Percentiles rank a stretch among this genome's conserved stretches.
Evolutionary conservation across 2,888 invertebrate species (phyloP).

Genomic region (Ecdyonurus torrentis): DNA sequence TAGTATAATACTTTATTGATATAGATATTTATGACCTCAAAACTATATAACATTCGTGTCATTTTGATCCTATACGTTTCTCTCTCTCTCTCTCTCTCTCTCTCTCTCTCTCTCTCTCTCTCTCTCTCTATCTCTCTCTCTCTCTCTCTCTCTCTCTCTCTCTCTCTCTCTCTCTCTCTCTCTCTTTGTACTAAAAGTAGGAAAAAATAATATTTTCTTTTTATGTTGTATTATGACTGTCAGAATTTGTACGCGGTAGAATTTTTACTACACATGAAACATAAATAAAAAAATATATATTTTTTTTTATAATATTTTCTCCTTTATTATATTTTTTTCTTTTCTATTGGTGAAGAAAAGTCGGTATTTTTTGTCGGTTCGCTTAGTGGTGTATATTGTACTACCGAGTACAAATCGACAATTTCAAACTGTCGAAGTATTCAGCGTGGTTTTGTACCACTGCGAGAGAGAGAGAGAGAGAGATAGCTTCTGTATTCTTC

Average conservation of each 20-base stretch:
- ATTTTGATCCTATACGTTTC: background rate
- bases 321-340: background rate
- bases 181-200: too few species aligned
- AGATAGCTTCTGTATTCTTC: background rate
- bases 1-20: background rate
- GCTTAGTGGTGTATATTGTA: background rate
- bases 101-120: too few species aligned
- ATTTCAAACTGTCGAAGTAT: background rate
- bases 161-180: too few species aligned
- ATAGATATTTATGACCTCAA: background rate
- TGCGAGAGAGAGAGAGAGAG: background rate
- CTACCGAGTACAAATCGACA: background rate
- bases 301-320: background rate
- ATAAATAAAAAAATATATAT: background rate
- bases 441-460: background rate
- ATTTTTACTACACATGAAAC: background rate
- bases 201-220: too few species aligned
- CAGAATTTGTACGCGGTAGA: too few species aligned
- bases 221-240: too few species aligned
- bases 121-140: too few species aligned
- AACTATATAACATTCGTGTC: background rate
- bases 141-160: too few species aligned
- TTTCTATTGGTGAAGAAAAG: background rate
- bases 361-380: background rate
- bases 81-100: too few species aligned